Conservation (phyloP, 2,888 invertebrate genomes). For the Fragum sueziense region DNA sequence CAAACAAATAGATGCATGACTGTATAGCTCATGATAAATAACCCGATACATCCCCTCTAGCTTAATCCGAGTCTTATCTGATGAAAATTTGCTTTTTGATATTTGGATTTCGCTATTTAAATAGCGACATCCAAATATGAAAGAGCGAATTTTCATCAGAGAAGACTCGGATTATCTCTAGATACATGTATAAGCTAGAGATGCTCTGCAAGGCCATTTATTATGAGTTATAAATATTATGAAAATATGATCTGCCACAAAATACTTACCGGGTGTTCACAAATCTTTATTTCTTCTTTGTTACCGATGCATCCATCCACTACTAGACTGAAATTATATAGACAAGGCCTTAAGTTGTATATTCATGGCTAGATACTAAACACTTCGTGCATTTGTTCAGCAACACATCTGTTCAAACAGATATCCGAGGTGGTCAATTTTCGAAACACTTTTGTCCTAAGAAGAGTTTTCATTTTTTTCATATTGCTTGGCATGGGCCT, state of each 20-base stretch:
- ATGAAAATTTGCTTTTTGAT: too few species aligned
- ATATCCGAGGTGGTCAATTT: background rate
- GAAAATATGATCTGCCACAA: background rate
- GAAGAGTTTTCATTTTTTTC: background rate
- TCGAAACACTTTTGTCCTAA: background rate
- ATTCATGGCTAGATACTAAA: background rate
- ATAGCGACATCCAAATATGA: too few species aligned
- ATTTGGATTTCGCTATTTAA: too few species aligned
- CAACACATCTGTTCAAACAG: background rate
- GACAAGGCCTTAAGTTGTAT: background rate
- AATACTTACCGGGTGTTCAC: constrained; percentile 41
- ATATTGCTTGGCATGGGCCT: background rate
- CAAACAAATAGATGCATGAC: background rate
- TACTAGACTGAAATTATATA: constrained; percentile 35
- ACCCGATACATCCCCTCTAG: background rate
- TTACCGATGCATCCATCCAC: constrained; percentile 30
- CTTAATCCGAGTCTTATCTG: too few species aligned
- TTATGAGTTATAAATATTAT: background rate
- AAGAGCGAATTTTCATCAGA: too few species aligned
- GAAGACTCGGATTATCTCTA: background rate
- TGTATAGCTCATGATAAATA: background rate
- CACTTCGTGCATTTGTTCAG: background rate
- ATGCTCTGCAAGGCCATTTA: too few species aligned
- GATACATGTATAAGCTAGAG: background rate
- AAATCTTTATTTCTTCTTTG: constrained; percentile 42